A percentile compares a stretch with the other conserved stretches of the same genome.
phyloP scores from a whole-genome alignment of 2,113 vertebrate genomes.

The Peucedramus taeniatus region DNA sequence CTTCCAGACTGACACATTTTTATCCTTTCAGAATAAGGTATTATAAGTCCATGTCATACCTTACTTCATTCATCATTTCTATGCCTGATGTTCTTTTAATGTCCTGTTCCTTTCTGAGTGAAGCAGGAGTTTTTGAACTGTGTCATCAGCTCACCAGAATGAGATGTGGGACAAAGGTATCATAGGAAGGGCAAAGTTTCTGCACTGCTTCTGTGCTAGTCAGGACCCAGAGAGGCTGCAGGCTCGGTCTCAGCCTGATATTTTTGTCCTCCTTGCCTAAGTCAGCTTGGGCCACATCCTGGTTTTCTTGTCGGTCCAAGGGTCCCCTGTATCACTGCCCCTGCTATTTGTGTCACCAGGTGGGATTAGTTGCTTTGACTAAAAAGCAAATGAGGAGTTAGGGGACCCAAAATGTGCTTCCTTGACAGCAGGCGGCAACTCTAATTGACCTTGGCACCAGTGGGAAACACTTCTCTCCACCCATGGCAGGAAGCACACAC shows the following conservation, averaged over 20 bases:
- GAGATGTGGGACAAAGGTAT: not conserved
- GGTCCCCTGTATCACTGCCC: not conserved
- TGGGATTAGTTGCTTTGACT: not conserved
- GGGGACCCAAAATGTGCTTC: rapidly evolving
- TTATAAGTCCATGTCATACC: not conserved
- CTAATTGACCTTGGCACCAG: not conserved
- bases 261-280: not conserved
- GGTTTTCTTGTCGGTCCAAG: not conserved
- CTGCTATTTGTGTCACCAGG: not conserved
- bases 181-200: not conserved
- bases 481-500: not conserved
- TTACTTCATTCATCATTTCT: not conserved
- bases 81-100: not conserved
- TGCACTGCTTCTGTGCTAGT: not conserved
- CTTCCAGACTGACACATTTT: not conserved
- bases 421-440: not conserved
- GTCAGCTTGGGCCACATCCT: not conserved
- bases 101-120: not conserved
- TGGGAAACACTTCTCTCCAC: not conserved
- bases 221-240: not conserved
- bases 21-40: not conserved
- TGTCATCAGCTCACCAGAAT: not conserved
- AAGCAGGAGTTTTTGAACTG: not conserved
- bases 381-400: not conserved
- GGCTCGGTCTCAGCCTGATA: not conserved